Base-by-base conservation (phyloP, 2,888 invertebrate species). In the Sclerodermus sp. region DNA sequence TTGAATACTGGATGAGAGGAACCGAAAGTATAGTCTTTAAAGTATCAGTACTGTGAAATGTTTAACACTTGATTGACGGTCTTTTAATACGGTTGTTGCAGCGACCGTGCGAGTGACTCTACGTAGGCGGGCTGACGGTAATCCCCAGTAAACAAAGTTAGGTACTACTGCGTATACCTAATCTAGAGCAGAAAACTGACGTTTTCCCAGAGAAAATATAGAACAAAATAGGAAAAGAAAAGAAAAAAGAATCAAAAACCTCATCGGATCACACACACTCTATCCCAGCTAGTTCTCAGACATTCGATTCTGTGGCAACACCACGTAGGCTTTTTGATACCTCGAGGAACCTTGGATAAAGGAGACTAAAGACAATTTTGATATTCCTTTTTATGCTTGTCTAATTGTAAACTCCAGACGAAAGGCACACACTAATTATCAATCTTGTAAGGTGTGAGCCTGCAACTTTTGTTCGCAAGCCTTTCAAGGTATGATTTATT, bases 51-150 rank as follows among this genome's bases (percentile, higher is more conserved):
- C 50, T 51, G 38, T 42, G 6, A 30, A 38, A 49, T 47, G 53
- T 58, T 53, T 52, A 38, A 55, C 45, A 58, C 55, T 45, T 71
- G 57, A 74, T 64, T 74, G 64, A 74, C 73, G 71, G 75, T 70
- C 64, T 72, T 73, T 76, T 76, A 68, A 75, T 59, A 76, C 77
- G 77, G 84, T 84, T 87, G 87, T 90, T 90, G 87, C 90, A 91
- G 90, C 89, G 86, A 88, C 89, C 86, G 89, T 89, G 86, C 88
- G 89, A 85, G 88, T 89, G 85, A 89, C 89, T 86, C 88, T 90
- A 87, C 90, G 90, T 90, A 90, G 90, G 86, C 88, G 89, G 84
- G 74, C 74, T 58, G 77, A 77, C 73, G 76, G 69, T 76, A 77
- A 77, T 68, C 71, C 76, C 71, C 75, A 76, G 65, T 77, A 77